phyloP scores from a whole-genome alignment of 2,888 invertebrate species.

The Tribolium freemani region DNA sequence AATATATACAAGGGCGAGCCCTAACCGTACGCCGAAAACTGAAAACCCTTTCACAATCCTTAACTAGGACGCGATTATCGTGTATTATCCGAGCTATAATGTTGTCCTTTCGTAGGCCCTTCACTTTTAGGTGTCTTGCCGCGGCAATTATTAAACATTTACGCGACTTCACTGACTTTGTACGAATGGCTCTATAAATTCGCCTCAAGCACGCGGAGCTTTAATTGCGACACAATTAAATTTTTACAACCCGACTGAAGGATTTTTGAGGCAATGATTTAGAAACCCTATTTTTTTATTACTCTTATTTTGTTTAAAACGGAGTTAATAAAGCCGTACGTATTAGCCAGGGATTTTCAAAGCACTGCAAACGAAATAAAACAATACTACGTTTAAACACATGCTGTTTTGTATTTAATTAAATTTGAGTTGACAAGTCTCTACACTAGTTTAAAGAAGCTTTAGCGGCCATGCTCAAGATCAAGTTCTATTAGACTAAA shows the following conservation, averaged over 20 bases:
- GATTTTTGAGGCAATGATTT: background rate
- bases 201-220: background rate
- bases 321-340: background rate
- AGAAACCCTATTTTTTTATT: background rate
- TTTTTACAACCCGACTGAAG: conserved; percentile 2
- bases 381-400: background rate
- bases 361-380: background rate
- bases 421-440: background rate
- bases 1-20: conserved; percentile 48
- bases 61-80: conserved; percentile 48
- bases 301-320: background rate
- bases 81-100: conserved; percentile 44
- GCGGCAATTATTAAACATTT: conserved; percentile 24
- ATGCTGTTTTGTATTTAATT: background rate
- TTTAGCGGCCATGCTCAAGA: background rate
- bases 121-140: conserved; percentile 2
- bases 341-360: background rate
- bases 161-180: conserved; percentile 6
- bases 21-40: conserved; percentile 43
- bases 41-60: conserved; percentile 46
- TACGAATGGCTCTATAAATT: conserved; percentile 5
- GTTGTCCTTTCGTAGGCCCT: conserved; percentile 7
- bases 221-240: conserved; percentile 17
- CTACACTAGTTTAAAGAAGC: background rate
- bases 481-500: background rate